phyloP scores from a whole-genome alignment of 2,113 vertebrate genomes.

The Hemiprocne comata region DNA sequence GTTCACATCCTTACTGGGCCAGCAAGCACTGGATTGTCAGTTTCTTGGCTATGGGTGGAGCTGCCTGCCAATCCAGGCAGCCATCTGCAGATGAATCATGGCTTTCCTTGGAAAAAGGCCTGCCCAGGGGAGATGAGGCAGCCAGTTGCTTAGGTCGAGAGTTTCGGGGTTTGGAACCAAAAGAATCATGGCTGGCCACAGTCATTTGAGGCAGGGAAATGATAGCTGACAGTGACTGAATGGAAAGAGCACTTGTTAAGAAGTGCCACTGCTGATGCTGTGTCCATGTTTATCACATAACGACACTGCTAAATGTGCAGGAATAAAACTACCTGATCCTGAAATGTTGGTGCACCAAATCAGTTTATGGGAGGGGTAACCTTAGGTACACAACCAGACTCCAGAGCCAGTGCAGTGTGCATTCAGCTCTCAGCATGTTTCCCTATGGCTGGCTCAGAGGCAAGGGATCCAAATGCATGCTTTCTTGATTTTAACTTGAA shows the following conservation, averaged over 20 bases:
- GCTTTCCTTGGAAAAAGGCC: conserved; percentile 28
- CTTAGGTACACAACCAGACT: neutral
- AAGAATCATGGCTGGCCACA: neutral
- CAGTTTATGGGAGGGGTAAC: neutral
- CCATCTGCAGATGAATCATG: conserved; percentile 69
- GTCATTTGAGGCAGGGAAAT: neutral
- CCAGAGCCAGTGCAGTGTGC: neutral
- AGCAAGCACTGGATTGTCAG: neutral
- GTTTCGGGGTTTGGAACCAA: neutral
- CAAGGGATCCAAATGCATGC: neutral
- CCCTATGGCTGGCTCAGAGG: neutral
- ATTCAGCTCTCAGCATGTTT: neutral
- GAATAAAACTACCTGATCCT: neutral
- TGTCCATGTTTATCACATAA: neutral
- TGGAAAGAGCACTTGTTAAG: neutral
- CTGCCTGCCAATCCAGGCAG: neutral
- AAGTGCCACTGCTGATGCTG: neutral
- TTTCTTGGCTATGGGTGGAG: conserved; percentile 25
- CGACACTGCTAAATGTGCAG: neutral
- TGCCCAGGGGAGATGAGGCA: conserved; percentile 19
- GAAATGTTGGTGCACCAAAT: neutral
- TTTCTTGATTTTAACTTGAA: neutral
- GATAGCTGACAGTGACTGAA: neutral
- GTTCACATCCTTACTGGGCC: neutral
- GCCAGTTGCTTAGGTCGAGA: neutral